These are phyloP conservation scores for Nymphicus hollandicus DNA, from an alignment of 2,113 vertebrate species.

Conservation along the genomic window DNA sequence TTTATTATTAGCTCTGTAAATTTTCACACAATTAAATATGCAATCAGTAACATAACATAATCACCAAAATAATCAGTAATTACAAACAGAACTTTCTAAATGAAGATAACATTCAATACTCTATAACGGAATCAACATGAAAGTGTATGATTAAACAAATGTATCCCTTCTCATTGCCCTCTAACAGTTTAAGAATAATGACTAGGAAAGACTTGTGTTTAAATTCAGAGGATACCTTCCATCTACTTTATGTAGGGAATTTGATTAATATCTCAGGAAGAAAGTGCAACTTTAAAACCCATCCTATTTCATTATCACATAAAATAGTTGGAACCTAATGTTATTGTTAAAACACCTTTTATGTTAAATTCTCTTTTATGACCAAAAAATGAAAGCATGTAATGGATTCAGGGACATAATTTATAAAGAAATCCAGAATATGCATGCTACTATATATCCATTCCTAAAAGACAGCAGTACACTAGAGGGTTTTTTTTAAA, in stretches of 20 bases:
- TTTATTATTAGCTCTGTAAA: background rate
- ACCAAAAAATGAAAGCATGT: background rate
- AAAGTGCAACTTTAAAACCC: slow-evolving; percentile 28
- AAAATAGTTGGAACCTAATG: slow-evolving; percentile 25
- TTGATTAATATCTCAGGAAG: slow-evolving; percentile 23
- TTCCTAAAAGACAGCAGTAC: background rate
- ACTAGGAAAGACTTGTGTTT: background rate
- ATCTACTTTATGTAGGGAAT: background rate
- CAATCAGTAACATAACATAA: background rate
- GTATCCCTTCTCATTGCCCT: background rate
- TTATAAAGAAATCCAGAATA: slow-evolving; percentile 5
- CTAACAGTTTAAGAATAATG: background rate
- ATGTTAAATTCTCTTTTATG: slow-evolving; percentile 30
- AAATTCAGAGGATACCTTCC: slow-evolving; percentile 6
- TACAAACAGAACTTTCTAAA: background rate
- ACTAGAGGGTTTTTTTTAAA: background rate
- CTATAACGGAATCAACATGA: background rate
- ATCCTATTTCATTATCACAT: slow-evolving; percentile 27
- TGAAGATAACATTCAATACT: background rate
- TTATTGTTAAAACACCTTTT: slow-evolving; percentile 41
- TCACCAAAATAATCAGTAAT: background rate
- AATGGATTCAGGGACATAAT: slow-evolving; percentile 27
- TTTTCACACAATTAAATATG: background rate
- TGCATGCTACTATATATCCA: background rate
- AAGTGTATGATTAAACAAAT: background rate